Evolutionary conservation across 2,113 vertebrate genomes (phyloP).

Genomic region (Hippocampus barbouri): DNA sequence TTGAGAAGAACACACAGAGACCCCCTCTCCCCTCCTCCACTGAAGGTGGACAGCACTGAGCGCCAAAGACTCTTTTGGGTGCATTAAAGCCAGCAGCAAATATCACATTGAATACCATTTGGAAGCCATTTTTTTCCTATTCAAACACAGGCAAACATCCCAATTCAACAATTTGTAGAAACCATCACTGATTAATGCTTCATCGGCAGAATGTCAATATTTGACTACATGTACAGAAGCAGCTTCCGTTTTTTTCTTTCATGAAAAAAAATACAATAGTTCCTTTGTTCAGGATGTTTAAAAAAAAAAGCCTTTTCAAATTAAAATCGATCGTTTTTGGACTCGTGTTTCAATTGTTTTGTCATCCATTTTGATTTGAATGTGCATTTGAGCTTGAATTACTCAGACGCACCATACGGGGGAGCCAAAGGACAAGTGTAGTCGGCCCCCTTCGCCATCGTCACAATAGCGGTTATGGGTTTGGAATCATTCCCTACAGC

Average conservation of each 20-base stretch:
- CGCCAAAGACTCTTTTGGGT: conserved; percentile 30
- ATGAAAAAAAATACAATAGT: conserved; percentile 24
- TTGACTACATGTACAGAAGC: conserved; percentile 47
- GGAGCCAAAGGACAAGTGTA: conserved; percentile 27
- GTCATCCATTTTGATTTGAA: not conserved
- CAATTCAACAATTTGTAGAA: conserved; percentile 16
- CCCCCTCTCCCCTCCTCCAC: not conserved
- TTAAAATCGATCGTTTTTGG: conserved; percentile 50
- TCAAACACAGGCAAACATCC: conserved; percentile 25
- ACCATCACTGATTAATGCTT: conserved; percentile 19
- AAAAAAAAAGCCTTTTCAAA: conserved; percentile 40
- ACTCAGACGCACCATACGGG: conserved; percentile 25
- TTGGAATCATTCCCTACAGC: not conserved
- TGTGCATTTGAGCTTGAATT: conserved; percentile 3
- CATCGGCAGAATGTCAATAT: conserved; percentile 51
- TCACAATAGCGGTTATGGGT: not conserved
- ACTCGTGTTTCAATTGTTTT: conserved; percentile 30
- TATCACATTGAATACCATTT: conserved; percentile 24
- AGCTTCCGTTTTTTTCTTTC: conserved; percentile 43
- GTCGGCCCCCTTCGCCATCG: not conserved
- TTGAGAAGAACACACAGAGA: conserved; percentile 66
- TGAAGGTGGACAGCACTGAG: conserved; percentile 50
- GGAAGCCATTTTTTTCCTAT: not conserved
- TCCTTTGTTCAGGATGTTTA: conserved; percentile 41
- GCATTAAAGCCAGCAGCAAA: conserved; percentile 40